Evolutionary conservation across 1,140 invertebrate genomes (phyloP).

Genomic region (Papilio dardanus): DNA sequence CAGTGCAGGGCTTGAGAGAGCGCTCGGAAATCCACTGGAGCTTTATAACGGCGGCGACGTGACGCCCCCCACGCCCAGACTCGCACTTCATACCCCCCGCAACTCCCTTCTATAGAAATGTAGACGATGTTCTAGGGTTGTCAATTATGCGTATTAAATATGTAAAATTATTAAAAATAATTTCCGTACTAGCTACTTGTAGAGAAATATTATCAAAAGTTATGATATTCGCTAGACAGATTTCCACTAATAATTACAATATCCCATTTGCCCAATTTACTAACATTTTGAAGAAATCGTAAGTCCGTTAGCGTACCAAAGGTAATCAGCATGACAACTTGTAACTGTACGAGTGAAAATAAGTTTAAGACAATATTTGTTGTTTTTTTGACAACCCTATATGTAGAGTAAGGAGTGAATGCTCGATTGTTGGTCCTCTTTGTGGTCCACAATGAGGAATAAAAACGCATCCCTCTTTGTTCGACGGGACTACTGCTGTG

Average conservation of each 20-base stretch:
- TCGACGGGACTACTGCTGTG: conserved; percentile 49
- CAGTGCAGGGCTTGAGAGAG: conserved; percentile 49
- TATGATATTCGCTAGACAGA: no score
- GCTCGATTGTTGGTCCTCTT: conserved; percentile 63
- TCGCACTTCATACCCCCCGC: conserved; percentile 31
- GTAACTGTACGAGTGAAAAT: no score
- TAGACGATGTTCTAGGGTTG: conserved; percentile 51
- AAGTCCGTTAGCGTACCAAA: no score
- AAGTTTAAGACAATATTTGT: no score
- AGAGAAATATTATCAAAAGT: no score
- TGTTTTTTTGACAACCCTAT: conserved; percentile 56
- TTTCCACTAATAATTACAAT: no score
- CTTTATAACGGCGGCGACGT: conserved; percentile 63
- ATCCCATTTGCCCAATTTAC: no score
- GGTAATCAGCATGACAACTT: no score
- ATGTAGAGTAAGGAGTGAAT: conserved; percentile 50
- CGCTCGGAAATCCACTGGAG: conserved; percentile 63
- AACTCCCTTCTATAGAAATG: conserved; percentile 51
- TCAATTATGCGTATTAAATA: conserved; percentile 1
- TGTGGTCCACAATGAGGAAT: conserved; percentile 67
- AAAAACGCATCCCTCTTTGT: conserved; percentile 71
- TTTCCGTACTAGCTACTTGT: no score
- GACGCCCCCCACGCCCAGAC: conserved; percentile 48
- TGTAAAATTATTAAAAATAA: not conserved
- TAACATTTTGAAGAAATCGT: not conserved